phyloP scores from a whole-genome alignment of 2,797 vertebrate species.

The Sebastes glaucus region DNA sequence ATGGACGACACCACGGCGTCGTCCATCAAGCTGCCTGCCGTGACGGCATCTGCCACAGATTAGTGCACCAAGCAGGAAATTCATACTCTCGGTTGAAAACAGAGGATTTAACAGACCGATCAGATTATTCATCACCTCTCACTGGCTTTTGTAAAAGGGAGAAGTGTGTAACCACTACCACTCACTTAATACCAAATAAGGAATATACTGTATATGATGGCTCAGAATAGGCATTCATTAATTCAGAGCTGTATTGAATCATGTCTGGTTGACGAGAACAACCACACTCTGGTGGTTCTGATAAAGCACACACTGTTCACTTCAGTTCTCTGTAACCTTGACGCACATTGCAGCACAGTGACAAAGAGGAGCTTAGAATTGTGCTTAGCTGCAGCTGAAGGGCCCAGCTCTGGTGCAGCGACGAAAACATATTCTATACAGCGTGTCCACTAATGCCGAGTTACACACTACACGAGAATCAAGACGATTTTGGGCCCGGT shows the following conservation, averaged over 20 bases:
- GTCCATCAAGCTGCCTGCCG: conserved; percentile 4
- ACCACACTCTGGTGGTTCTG: background rate
- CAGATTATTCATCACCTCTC: background rate
- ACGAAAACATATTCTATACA: background rate
- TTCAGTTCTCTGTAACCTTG: background rate
- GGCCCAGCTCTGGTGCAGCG: background rate
- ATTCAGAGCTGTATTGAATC: background rate
- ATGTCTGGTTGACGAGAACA: background rate
- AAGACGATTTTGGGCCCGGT: too few species aligned
- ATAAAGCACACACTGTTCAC: background rate
- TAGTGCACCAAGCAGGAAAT: conserved; percentile 23
- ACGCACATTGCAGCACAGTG: background rate
- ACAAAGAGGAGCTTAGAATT: background rate
- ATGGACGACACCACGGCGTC: background rate
- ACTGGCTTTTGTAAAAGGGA: background rate
- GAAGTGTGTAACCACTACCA: background rate
- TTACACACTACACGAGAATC: too few species aligned
- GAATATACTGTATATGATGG: background rate
- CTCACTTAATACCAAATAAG: background rate
- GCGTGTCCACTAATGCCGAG: background rate
- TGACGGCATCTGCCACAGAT: conserved; percentile 18
- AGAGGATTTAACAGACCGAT: background rate
- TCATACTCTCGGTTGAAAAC: background rate
- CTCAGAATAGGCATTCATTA: background rate
- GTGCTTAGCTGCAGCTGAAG: background rate